Percentiles rank a stretch among this genome's conserved stretches.
These are phyloP conservation scores for Aporophyla nigra DNA, from an alignment of 2,888 invertebrate genomes.

Conservation along the genomic window DNA sequence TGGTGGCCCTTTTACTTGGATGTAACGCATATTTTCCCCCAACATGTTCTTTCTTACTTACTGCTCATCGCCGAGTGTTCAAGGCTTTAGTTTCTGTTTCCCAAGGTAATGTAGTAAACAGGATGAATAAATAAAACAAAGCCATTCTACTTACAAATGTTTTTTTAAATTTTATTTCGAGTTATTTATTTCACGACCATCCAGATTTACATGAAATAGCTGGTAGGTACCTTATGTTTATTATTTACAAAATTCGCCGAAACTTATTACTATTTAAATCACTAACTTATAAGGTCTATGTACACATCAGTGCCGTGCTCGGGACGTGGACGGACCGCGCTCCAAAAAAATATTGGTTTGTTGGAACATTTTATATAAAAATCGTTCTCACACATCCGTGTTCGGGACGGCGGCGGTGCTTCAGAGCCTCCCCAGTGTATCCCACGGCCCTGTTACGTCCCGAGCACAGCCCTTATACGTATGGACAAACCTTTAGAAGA, in stretches of 20 bases:
- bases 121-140: slow-evolving; percentile 39
- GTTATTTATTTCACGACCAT: slow-evolving; percentile 55
- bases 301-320: too few relatives aligned
- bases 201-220: slow-evolving; percentile 55
- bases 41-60: too few relatives aligned
- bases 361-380: too few relatives aligned
- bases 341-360: too few relatives aligned
- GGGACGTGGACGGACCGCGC: too few relatives aligned
- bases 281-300: slow-evolving; percentile 15
- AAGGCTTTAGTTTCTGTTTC: neutral
- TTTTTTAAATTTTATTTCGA: slow-evolving; percentile 39
- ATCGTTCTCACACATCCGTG: too few relatives aligned
- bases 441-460: too few relatives aligned
- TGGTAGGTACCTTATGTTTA: slow-evolving; percentile 55
- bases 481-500: slow-evolving; percentile 8
- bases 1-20: too few relatives aligned
- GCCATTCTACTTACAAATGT: slow-evolving; percentile 48
- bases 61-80: neutral
- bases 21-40: too few relatives aligned
- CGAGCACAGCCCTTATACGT: too few relatives aligned
- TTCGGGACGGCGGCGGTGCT: too few relatives aligned
- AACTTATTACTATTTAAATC: slow-evolving; percentile 1
- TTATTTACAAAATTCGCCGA: slow-evolving; percentile 41
- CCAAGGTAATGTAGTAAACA: neutral
- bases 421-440: too few relatives aligned